Conservation (phyloP, 2,797 vertebrate species). For the Rostrhamus sociabilis region DNA sequence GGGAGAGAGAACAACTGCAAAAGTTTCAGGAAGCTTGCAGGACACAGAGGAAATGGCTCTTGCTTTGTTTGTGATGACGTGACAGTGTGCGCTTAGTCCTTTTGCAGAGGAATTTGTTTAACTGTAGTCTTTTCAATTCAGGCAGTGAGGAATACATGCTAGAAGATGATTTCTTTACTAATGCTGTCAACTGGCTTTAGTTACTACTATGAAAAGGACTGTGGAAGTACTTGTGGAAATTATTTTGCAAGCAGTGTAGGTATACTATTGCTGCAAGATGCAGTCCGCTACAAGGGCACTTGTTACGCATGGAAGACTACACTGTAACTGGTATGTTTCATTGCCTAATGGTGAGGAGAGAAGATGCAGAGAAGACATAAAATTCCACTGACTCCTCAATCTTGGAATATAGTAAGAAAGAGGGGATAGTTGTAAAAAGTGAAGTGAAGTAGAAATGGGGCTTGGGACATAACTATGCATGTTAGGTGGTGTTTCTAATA, state of each 20-base stretch:
- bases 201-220: neutral
- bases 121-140: neutral
- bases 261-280: neutral
- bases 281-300: neutral
- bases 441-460: neutral
- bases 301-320: accelerated
- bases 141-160: neutral
- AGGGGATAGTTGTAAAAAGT: neutral
- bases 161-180: neutral
- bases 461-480: accelerated
- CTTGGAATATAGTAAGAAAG: neutral
- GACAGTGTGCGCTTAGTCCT: neutral
- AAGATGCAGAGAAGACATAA: neutral
- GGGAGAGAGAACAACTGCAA: neutral
- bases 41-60: neutral
- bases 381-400: neutral
- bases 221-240: neutral
- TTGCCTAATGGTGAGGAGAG: neutral
- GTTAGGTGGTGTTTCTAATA: neutral
- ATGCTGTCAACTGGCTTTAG: neutral
- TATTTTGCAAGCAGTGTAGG: neutral
- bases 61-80: neutral
- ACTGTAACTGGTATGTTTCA: neutral
- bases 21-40: neutral
- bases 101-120: neutral